phyloP scores from a whole-genome alignment of 1,140 invertebrate genomes.

The Muscidifurax raptorellus region DNA sequence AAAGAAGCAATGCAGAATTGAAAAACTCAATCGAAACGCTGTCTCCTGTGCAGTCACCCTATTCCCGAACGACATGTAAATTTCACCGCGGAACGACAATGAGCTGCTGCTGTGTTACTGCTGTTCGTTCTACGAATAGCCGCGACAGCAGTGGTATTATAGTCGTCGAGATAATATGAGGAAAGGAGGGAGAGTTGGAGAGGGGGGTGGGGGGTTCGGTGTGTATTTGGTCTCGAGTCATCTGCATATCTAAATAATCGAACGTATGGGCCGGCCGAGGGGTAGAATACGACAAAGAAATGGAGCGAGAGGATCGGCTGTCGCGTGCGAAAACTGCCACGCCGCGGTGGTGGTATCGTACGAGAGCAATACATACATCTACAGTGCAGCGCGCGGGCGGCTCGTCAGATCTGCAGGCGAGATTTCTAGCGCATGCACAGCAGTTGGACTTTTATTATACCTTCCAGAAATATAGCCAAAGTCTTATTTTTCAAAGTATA shows the following conservation, averaged over 20 bases:
- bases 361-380: too few species aligned
- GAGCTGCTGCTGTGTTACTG: constrained; percentile 23
- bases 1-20: constrained; percentile 48
- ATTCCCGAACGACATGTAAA: constrained; percentile 63
- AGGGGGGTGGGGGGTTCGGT: neutral
- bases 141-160: neutral
- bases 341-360: neutral
- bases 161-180: neutral
- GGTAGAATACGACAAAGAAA: constrained; percentile 34
- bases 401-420: constrained; percentile 5
- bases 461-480: too few species aligned
- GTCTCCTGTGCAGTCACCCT: neutral
- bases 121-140: constrained; percentile 50
- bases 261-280: constrained; percentile 45
- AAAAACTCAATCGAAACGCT: constrained; percentile 48
- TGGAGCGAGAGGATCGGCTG: neutral
- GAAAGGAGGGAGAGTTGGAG: too few species aligned
- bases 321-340: constrained; percentile 43
- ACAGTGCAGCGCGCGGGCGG: too few species aligned
- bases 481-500: too few species aligned
- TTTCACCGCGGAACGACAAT: constrained; percentile 60
- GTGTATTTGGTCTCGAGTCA: constrained; percentile 30
- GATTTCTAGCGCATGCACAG: neutral
- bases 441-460: neutral
- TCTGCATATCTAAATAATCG: constrained; percentile 58